Conservation (phyloP, 2,797 vertebrate genomes). For the Gadopsis bispinosus region DNA sequence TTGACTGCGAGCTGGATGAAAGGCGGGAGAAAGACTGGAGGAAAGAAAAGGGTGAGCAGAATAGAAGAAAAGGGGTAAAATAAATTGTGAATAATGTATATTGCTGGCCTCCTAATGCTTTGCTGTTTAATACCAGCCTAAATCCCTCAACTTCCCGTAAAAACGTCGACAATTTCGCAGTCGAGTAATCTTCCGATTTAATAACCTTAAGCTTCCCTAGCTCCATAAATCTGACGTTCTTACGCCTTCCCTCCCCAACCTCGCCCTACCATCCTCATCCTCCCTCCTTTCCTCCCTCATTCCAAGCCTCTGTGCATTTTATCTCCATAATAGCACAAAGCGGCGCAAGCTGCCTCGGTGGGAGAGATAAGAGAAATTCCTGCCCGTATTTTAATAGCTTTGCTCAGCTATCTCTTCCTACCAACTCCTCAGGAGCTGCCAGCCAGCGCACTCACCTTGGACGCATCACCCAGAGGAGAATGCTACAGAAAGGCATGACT, state of each 20-base stretch:
- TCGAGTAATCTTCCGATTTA: conserved; percentile 91
- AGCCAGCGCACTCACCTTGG: conserved; percentile 87
- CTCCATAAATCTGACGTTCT: conserved; percentile 88
- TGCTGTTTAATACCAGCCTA: conserved; percentile 85
- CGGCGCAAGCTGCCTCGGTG: conserved; percentile 83
- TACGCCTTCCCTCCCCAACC: conserved; percentile 74
- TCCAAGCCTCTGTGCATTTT: conserved; percentile 86
- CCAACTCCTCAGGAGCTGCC: conserved; percentile 88
- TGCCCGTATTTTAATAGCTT: conserved; percentile 92
- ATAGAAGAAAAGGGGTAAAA: conserved; percentile 73
- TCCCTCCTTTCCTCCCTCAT: conserved; percentile 75
- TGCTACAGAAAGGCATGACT: conserved; percentile 82
- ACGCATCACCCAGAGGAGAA: conserved; percentile 86
- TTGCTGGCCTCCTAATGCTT: conserved; percentile 79
- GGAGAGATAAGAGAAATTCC: conserved; percentile 85
- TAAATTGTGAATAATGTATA: conserved; percentile 85
- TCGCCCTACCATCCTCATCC: conserved; percentile 63
- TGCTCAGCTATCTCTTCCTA: conserved; percentile 87
- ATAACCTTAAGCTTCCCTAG: conserved; percentile 90
- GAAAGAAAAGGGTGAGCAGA: conserved; percentile 69
- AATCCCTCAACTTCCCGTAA: conserved; percentile 88
- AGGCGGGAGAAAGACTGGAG: conserved; percentile 55
- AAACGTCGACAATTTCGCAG: conserved; percentile 90
- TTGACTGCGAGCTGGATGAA: conserved; percentile 74
- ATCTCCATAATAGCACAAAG: conserved; percentile 91